phyloP scores from a whole-genome alignment of 2,888 invertebrate species.

The Ditylenchus weischeri region DNA sequence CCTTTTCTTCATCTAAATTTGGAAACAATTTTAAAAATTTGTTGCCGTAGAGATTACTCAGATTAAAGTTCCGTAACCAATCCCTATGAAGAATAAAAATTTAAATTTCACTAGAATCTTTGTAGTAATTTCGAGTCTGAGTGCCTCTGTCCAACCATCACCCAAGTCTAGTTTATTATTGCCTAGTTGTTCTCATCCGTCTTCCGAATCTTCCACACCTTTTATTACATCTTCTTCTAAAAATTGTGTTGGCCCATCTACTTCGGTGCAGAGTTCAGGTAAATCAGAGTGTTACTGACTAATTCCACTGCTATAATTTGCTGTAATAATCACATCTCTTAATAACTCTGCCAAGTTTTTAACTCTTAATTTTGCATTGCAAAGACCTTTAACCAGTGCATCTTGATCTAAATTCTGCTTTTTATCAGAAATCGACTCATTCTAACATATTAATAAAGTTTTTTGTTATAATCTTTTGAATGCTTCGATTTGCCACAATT shows the following conservation, averaged over 20 bases:
- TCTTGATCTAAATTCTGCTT: too few relatives aligned
- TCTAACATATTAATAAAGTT: too few relatives aligned
- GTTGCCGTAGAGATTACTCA: not conserved
- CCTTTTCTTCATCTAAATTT: not conserved
- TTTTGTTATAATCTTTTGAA: too few relatives aligned
- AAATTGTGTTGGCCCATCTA: not conserved
- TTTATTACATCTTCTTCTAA: slow-evolving; percentile 4
- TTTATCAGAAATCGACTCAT: too few relatives aligned
- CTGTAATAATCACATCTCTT: too few relatives aligned
- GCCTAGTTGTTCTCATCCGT: slow-evolving; percentile 8
- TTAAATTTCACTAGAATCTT: not conserved
- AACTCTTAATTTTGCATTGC: too few relatives aligned
- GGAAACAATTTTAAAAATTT: not conserved
- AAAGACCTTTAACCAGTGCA: too few relatives aligned
- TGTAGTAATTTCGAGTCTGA: slow-evolving; percentile 25
- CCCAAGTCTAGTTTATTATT: slow-evolving; percentile 9
- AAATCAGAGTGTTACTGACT: too few relatives aligned
- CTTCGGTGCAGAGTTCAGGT: too few relatives aligned
- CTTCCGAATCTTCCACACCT: slow-evolving; percentile 14
- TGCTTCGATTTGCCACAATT: too few relatives aligned
- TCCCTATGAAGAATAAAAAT: not conserved
- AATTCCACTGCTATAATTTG: too few relatives aligned
- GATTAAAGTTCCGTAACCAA: not conserved
- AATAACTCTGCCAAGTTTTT: too few relatives aligned
- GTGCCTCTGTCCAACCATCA: not conserved